phyloP scores from a whole-genome alignment of 2,888 invertebrate genomes.

The Papilio gigon region DNA sequence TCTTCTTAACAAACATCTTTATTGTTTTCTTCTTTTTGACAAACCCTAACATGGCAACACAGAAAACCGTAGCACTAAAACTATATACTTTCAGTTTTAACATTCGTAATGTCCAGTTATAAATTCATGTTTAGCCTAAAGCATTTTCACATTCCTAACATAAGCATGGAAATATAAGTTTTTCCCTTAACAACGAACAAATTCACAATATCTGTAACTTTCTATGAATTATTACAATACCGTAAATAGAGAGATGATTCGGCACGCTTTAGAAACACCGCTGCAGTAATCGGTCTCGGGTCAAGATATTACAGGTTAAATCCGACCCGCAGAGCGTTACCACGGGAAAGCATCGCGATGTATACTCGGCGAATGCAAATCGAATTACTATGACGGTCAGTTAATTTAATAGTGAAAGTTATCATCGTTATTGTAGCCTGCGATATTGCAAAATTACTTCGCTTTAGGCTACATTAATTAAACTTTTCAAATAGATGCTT shows the following conservation, averaged over 20 bases:
- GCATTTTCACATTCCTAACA: too few relatives aligned
- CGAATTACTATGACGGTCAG: slow-evolving; percentile 28
- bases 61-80: too few relatives aligned
- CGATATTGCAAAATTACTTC: slow-evolving; percentile 8
- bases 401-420: slow-evolving; percentile 31
- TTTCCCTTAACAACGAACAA: too few relatives aligned
- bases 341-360: slow-evolving; percentile 27
- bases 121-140: too few relatives aligned
- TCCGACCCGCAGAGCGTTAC: slow-evolving; percentile 13
- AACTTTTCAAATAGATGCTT: slow-evolving; percentile 1
- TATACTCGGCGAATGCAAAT: slow-evolving; percentile 16
- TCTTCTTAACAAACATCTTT: too few relatives aligned
- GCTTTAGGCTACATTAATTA: slow-evolving; percentile 27
- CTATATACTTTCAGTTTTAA: too few relatives aligned
- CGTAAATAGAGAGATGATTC: slow-evolving; percentile 24
- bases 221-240: slow-evolving; percentile 25
- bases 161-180: too few relatives aligned
- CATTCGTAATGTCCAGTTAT: too few relatives aligned
- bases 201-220: slow-evolving; percentile 8
- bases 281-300: slow-evolving; percentile 16
- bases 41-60: too few relatives aligned
- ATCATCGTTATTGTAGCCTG: slow-evolving; percentile 5
- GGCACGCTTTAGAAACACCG: slow-evolving; percentile 31
- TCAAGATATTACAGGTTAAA: slow-evolving; percentile 33
- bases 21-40: too few relatives aligned